Conservation (phyloP, 2,113 vertebrate species). For the Acanthochromis polyacanthus region DNA sequence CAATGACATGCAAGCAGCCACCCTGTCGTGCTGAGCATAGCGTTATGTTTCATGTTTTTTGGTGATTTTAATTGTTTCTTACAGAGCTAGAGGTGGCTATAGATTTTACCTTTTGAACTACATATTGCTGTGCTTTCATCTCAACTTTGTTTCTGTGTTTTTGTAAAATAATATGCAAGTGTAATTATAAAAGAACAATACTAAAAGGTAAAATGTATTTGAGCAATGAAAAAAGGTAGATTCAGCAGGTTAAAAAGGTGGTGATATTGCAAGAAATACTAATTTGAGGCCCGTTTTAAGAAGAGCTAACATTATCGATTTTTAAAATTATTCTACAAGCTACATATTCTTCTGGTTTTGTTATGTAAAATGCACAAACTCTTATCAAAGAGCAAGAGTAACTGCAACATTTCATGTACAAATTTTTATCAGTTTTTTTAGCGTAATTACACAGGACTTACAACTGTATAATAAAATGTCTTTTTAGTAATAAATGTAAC, state of each 20-base stretch:
- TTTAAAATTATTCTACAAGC: no score
- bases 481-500: not conserved
- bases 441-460: not conserved
- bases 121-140: not conserved
- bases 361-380: no score
- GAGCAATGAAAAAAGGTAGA: no score
- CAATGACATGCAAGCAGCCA: slow-evolving; percentile 30
- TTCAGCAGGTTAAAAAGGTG: no score
- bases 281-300: no score
- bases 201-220: not conserved
- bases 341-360: no score
- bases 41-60: slow-evolving; percentile 25
- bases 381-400: no score
- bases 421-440: no score
- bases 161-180: not conserved
- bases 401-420: no score
- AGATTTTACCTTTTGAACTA: not conserved
- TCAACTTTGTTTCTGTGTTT: not conserved
- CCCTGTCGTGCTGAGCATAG: slow-evolving; percentile 28
- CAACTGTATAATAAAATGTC: no score
- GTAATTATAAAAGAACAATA: not conserved
- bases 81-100: not conserved
- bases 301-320: no score
- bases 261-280: no score
- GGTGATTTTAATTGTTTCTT: slow-evolving; percentile 15